Conservation (phyloP, 2,888 invertebrate genomes). For the Cosmia pyralina region DNA sequence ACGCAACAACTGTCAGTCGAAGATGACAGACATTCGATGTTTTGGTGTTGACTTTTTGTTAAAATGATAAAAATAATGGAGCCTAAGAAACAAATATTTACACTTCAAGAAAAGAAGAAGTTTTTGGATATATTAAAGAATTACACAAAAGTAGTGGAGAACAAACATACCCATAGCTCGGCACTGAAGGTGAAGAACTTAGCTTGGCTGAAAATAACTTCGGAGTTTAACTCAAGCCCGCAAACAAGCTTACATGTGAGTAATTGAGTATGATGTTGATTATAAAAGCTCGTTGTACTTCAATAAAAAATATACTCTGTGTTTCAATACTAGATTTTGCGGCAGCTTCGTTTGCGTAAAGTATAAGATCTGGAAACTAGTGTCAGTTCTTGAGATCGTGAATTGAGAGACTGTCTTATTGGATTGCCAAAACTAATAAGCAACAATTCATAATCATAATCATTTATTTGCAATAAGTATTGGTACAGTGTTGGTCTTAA, state of each 20-base stretch:
- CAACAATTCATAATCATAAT: too few species aligned
- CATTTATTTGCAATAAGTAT: too few species aligned
- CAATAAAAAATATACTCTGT: too few species aligned
- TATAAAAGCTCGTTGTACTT: not conserved
- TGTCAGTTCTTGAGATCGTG: constrained; percentile 27
- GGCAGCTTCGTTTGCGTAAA: not conserved
- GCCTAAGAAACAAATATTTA: constrained; percentile 33
- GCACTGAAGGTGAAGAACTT: constrained; percentile 38
- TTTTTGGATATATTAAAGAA: constrained; percentile 50
- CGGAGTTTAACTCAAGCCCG: constrained; percentile 43
- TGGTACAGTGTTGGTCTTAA: too few species aligned
- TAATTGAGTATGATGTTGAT: constrained; percentile 9
- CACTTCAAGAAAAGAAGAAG: constrained; percentile 30
- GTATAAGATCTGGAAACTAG: not conserved
- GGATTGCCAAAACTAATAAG: too few species aligned
- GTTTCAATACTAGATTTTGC: not conserved
- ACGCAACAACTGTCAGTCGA: constrained; percentile 39
- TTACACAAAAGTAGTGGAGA: constrained; percentile 39
- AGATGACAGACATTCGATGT: constrained; percentile 9
- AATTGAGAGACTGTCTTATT: constrained; percentile 7
- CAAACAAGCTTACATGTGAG: constrained; percentile 28
- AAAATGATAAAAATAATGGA: constrained; percentile 38
- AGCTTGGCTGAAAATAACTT: constrained; percentile 46
- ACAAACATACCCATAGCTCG: constrained; percentile 30
- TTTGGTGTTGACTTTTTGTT: not conserved